Conservation (phyloP, 2,113 vertebrate genomes). For the Rhea pennata region DNA sequence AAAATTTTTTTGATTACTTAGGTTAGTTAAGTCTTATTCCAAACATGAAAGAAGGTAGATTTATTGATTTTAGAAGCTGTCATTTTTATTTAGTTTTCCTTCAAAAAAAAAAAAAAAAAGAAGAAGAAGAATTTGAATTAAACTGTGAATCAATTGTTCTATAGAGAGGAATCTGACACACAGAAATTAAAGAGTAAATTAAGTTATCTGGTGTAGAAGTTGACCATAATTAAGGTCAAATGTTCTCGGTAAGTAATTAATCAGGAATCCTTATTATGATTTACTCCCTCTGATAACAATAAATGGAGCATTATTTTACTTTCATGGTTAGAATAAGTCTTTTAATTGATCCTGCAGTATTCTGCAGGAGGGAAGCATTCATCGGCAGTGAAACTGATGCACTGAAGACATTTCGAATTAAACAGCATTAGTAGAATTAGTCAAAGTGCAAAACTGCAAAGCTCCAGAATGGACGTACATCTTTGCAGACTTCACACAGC, state of each 20-base stretch:
- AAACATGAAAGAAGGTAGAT: background rate
- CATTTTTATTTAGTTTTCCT: background rate
- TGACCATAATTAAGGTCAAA: conserved; percentile 80
- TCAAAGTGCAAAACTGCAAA: background rate
- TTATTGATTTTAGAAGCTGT: background rate
- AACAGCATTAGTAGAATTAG: background rate
- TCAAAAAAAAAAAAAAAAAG: background rate
- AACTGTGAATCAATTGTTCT: background rate
- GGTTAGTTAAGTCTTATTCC: background rate
- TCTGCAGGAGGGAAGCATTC: conserved; percentile 48
- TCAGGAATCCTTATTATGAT: conserved; percentile 63
- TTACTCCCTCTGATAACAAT: conserved; percentile 1
- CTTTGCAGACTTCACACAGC: background rate
- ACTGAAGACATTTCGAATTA: conserved; percentile 12
- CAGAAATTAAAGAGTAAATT: conserved; percentile 32
- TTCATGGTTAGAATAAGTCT: conserved; percentile 66
- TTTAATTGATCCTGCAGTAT: conserved; percentile 44
- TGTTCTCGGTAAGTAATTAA: conserved; percentile 83
- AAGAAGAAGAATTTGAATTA: background rate
- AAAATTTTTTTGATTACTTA: background rate
- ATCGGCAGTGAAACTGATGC: conserved; percentile 4
- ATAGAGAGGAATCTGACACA: background rate
- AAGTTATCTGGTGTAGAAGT: background rate
- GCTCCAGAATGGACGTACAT: background rate
- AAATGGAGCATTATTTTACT: conserved; percentile 29